Base-by-base conservation (phyloP, 1,140 invertebrate species). In the Maniola jurtina region DNA sequence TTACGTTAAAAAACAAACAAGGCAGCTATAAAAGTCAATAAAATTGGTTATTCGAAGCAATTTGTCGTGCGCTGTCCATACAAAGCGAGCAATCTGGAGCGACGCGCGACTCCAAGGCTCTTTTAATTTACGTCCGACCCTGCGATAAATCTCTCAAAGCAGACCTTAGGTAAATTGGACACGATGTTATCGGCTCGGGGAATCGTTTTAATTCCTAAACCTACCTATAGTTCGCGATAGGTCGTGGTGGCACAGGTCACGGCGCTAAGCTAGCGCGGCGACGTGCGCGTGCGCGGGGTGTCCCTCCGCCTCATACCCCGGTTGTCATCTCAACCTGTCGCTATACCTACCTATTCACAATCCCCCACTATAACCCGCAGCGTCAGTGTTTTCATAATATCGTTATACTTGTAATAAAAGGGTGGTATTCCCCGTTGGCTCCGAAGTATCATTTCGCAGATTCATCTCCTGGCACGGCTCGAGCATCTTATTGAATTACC, bases 111-210 rank as follows among this genome's bases (percentile, higher is more conserved):
- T 25, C 56, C 50, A 47, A 64, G 62, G 54, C 40, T 33, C 48
- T 36, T 58, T 65, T 65, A 65, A 65, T 65, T 65, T 48, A 56
- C 38, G 54, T 57, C 56, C 38, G 42, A 9, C 10, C 54, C 48
- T 15, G 5, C 55, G 15, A 58, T 59, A 57, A 57, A 59, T 59
- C 48, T 16, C 48, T 9, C 48, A 25, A 52, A 45, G 9, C 16
- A 52, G 16, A 52, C 48, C 48, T 25, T 9, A 4, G 48, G 48
- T 52, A 52, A 52, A 52, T 52, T 52, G 48, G 1, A 45, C 42
- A n/a, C 5, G 42, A n/a, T 45, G 42, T 5, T n/a, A n/a, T 45
- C 13, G 14, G 25, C 14, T 52, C 33, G 33, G 33, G 15, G 33
- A 16, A 48, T 16, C 34, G 40, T 45, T 11, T 59, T 1, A 45